Percentiles rank a stretch among this genome's conserved stretches.
These are phyloP conservation scores for Empidonax alnorum DNA, from an alignment of 2,113 vertebrate species.

Conservation along the genomic window DNA sequence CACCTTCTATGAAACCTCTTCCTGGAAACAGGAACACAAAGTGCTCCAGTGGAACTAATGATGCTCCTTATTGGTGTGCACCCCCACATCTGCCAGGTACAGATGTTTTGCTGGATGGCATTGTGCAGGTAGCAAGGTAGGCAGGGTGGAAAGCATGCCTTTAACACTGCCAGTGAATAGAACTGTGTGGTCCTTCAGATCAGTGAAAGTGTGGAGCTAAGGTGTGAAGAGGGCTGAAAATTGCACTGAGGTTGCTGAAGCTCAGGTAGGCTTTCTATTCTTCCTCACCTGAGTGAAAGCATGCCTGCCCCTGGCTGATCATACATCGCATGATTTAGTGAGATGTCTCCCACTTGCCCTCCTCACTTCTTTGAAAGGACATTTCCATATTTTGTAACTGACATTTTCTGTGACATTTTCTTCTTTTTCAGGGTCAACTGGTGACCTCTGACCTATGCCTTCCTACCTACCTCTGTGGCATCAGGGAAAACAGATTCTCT, in stretches of 20 bases:
- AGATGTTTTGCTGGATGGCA: not conserved
- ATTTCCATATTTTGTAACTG: not conserved
- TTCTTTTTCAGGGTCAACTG: not conserved
- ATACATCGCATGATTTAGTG: not conserved
- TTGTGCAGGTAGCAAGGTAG: not conserved
- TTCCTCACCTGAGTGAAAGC: fast-evolving
- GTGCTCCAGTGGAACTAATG: not conserved
- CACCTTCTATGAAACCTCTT: not conserved
- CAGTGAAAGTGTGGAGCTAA: not conserved
- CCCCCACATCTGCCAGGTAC: not conserved
- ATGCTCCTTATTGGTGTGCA: not conserved
- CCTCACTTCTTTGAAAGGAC: not conserved
- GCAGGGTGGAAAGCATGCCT: not conserved
- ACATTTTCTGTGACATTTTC: not conserved
- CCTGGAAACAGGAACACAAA: not conserved
- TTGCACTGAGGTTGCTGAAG: not conserved
- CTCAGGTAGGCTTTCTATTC: not conserved
- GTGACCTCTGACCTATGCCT: not conserved
- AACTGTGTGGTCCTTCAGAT: not conserved
- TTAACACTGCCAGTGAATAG: fast-evolving
- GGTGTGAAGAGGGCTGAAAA: not conserved
- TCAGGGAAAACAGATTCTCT: not conserved
- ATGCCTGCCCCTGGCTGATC: not conserved
- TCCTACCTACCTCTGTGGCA: not conserved
- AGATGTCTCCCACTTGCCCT: not conserved